Evolutionary conservation across 2,797 vertebrate genomes (phyloP).

Genomic region (Tinamus major): DNA sequence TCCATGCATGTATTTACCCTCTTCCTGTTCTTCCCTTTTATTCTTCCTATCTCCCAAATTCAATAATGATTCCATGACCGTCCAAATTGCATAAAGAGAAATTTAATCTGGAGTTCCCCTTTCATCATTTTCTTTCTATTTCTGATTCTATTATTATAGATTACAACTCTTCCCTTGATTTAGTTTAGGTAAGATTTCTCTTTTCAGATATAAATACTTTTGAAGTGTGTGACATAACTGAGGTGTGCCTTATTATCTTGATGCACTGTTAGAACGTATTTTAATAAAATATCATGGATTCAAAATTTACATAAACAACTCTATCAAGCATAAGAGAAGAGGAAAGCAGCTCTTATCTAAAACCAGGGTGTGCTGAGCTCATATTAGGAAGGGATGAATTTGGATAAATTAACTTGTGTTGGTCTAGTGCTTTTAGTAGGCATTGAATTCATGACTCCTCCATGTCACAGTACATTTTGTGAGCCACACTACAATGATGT

Average conservation of each 20-base stretch:
- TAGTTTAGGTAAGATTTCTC: not conserved
- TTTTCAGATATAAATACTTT: not conserved
- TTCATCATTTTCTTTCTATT: not conserved
- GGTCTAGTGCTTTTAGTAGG: not conserved
- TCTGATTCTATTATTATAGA: no score
- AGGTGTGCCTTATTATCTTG: not conserved
- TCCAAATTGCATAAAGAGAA: not conserved
- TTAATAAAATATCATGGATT: not conserved
- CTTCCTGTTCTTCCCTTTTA: not conserved
- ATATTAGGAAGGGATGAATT: not conserved
- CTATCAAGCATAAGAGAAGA: not conserved
- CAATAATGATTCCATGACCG: not conserved
- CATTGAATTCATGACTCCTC: not conserved
- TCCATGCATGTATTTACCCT: not conserved
- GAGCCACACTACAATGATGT: not conserved
- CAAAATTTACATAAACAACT: not conserved
- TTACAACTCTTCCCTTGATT: not conserved
- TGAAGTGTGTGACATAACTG: not conserved
- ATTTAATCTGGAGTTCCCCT: not conserved
- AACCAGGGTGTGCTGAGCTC: not conserved
- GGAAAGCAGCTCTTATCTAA: not conserved
- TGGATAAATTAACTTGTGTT: not conserved
- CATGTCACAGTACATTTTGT: no score
- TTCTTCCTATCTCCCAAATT: not conserved
- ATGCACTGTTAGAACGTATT: not conserved